These are phyloP conservation scores for Pasiphila rectangulata DNA, from an alignment of 2,888 invertebrate species.

Conservation along the genomic window DNA sequence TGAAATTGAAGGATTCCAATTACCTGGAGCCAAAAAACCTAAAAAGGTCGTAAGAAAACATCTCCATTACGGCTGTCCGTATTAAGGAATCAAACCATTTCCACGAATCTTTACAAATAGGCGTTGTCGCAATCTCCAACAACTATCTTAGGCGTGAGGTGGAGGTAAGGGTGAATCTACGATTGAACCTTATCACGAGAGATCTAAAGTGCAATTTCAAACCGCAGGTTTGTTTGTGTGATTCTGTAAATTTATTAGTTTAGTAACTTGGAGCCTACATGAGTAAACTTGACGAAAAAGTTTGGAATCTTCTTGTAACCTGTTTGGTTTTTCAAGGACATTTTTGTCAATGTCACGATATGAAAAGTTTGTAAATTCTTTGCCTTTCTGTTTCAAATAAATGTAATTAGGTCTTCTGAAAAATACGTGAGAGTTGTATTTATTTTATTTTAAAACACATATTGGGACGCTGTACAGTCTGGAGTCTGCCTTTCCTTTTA, in stretches of 20 bases:
- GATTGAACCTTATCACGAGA: slow-evolving; percentile 54
- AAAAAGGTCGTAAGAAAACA: slow-evolving; percentile 36
- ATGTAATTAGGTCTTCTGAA: too few species aligned
- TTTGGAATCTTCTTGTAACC: slow-evolving; percentile 29
- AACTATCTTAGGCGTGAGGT: slow-evolving; percentile 44
- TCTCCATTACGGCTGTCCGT: slow-evolving; percentile 40
- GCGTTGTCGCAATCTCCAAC: slow-evolving; percentile 50
- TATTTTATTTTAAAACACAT: too few species aligned
- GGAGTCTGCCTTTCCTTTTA: too few species aligned
- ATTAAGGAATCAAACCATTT: slow-evolving; percentile 50
- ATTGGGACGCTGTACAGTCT: too few species aligned
- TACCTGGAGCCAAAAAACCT: slow-evolving; percentile 20
- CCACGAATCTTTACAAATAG: slow-evolving; percentile 46
- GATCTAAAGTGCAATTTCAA: slow-evolving; percentile 52
- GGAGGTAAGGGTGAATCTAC: slow-evolving; percentile 47
- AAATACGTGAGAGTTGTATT: too few species aligned
- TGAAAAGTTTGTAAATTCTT: neutral
- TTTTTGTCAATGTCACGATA: slow-evolving; percentile 5
- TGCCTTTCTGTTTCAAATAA: too few species aligned
- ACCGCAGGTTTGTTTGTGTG: slow-evolving; percentile 58
- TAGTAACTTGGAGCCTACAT: slow-evolving; percentile 52
- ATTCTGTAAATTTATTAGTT: slow-evolving; percentile 68
- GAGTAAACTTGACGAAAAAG: slow-evolving; percentile 45
- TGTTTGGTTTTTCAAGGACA: slow-evolving; percentile 17
- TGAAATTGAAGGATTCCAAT: slow-evolving; percentile 25